Evolutionary conservation across 2,113 vertebrate genomes (phyloP).

Genomic region (Forbesichthys agassizii): DNA sequence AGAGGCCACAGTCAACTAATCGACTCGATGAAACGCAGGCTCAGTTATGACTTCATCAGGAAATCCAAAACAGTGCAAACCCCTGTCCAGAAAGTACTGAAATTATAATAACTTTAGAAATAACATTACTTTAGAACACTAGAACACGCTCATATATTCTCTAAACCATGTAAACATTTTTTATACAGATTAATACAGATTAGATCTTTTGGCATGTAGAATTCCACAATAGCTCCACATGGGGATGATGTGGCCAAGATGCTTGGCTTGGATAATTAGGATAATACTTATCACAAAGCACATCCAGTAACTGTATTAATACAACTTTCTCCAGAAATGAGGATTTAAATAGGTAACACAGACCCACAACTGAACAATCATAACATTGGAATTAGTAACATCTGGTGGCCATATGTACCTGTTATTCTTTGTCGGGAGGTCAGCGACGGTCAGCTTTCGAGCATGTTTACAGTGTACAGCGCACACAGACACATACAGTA

Average conservation of each 20-base stretch:
- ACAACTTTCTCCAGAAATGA: conserved; percentile 44
- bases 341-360: conserved; percentile 31
- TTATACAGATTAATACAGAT: neutral
- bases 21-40: too few relatives aligned
- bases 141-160: conserved; percentile 6
- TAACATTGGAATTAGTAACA: conserved; percentile 32
- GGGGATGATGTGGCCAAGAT: conserved; percentile 5
- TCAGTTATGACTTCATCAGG: neutral
- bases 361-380: conserved; percentile 28
- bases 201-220: neutral
- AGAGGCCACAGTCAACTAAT: conserved; percentile 11
- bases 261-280: conserved; percentile 5
- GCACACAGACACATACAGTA: conserved; percentile 30
- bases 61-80: neutral
- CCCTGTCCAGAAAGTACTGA: too few relatives aligned
- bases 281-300: conserved; percentile 9
- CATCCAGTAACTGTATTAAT: conserved; percentile 37
- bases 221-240: neutral
- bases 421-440: conserved; percentile 46
- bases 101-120: too few relatives aligned
- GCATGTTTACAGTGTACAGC: conserved; percentile 45
- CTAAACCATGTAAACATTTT: neutral
- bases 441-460: conserved; percentile 25
- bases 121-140: too few relatives aligned
- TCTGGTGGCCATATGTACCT: conserved; percentile 71